Evolutionary conservation across 2,888 invertebrate genomes (phyloP), one percentile per base, ranked within the genome.

Genomic region (Atrina japonica): DNA sequence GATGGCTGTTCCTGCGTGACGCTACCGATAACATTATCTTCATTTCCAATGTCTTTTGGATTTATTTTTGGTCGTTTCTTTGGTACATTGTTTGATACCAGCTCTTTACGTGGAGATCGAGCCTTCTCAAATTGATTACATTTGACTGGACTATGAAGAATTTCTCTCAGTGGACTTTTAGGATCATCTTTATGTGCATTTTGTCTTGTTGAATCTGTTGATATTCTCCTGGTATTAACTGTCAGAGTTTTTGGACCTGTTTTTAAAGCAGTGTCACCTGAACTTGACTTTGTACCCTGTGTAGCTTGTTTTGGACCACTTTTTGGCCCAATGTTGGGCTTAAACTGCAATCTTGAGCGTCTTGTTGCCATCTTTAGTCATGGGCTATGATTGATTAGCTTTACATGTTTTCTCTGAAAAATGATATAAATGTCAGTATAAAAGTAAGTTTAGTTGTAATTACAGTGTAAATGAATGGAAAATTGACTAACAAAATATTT

Each of bases 321-420:
- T 53, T 64, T 72, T 21, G 58, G 61, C 14, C 81, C 80, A 64
- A 85, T 73, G 59, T 85, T 85, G 3, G 85, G 85, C 53, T 76
- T 80, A 1, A 85, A 58, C 60, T 80, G 78, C 23, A 85, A 58
- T 52, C 83, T 75, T 25, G 83, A 78, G 41, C 85, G 63, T 61
- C 85, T 75, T 18, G 77, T 72, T 23, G 82, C 73, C 82, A 83
- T 83, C 29, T 55, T 16, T 21, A n/a, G n/a, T n/a, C n/a, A n/a
- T n/a, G n/a, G n/a, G n/a, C n/a, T n/a, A n/a, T n/a, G n/a, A n/a
- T n/a, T n/a, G n/a, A n/a, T n/a, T n/a, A n/a, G n/a, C n/a, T n/a
- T n/a, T n/a, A n/a, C n/a, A n/a, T n/a, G n/a, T n/a, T n/a, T n/a
- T n/a, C n/a, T n/a, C n/a, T n/a, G n/a, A n/a, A n/a, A n/a, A n/a